Evolutionary conservation across 2,888 invertebrate genomes (phyloP).

Genomic region (Orgyia antiqua): DNA sequence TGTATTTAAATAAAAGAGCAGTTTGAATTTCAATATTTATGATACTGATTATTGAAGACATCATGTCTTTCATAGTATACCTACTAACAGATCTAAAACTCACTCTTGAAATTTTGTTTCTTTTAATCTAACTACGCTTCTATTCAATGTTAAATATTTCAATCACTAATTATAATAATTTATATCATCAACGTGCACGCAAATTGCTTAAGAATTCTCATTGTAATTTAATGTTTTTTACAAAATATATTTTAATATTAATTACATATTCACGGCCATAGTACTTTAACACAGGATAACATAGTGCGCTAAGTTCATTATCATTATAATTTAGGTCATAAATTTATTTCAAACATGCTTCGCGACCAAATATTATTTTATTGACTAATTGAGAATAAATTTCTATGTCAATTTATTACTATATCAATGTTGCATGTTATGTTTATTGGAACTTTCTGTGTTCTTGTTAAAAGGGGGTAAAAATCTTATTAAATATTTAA

Average conservation of each 20-base stretch:
- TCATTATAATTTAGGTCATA: slow-evolving; percentile 14
- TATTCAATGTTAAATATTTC: slow-evolving; percentile 7
- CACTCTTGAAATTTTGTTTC: slow-evolving; percentile 22
- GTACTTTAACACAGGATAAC: too few species aligned
- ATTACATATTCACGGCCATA: slow-evolving; percentile 13
- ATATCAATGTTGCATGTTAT: slow-evolving; percentile 27
- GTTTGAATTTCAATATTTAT: too few species aligned
- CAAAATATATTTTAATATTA: slow-evolving; percentile 6
- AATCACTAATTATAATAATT: slow-evolving; percentile 2
- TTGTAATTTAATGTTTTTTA: slow-evolving; percentile 3
- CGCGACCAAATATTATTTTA: background rate
- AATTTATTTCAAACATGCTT: slow-evolving; percentile 20
- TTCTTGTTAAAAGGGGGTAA: background rate
- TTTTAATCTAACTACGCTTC: slow-evolving; percentile 12
- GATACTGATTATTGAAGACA: too few species aligned
- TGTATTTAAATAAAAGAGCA: too few species aligned
- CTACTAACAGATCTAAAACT: slow-evolving; percentile 7
- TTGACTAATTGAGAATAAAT: background rate
- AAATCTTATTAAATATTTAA: too few species aligned
- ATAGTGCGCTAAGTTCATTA: too few species aligned
- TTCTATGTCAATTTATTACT: slow-evolving; percentile 1
- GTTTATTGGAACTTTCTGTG: slow-evolving; percentile 18
- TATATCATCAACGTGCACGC: slow-evolving; percentile 16
- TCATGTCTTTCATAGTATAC: too few species aligned
- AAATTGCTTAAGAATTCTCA: slow-evolving; percentile 12